Evolutionary conservation across 2,797 vertebrate genomes (phyloP), one percentile per base, ranked within the genome.

Genomic region (Clamator glandarius): DNA sequence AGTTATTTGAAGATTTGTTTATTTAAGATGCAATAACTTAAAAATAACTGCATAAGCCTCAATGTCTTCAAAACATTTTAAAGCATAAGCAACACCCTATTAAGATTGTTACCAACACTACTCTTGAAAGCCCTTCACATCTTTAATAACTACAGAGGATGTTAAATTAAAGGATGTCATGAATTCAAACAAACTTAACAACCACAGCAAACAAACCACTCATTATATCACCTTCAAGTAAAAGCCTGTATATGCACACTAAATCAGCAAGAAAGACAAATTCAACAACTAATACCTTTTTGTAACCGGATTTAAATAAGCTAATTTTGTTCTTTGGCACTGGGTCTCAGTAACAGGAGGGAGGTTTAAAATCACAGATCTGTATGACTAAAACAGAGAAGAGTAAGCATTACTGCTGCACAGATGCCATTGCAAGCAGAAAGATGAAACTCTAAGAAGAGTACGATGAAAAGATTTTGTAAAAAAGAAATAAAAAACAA

Each of bases 281-380:
- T 87, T 91, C 51, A 81, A 52, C 67, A 90, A 73, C 69, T 86
- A 96, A 91, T 69, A 93, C 62, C 55, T 88, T 90, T 91, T 39
- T 84, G 77, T 81, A 96, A 96, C 25, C 76, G 91, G 85, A 95
- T 86, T 95, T 95, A 79, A 96, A 76, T 86, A 94, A 96, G 74
- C 85, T 96, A 93, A 86, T 96, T 96, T 76, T 64, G 44, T 44
- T 91, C 61, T 91, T 87, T 67, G 63, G 59, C 67, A 59, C 31
- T 39, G 19, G 20, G 35, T 91, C 62, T 92, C 82, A 36, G 36
- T 51, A 78, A 59, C 23, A 44, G 48, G 24, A 86, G 57, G 50
- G 51, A 72, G n/a, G 42, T 46, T 92, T 94, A 89, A 85, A 94
- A 91, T 67, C 78, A 77, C 28, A 87, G 54, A 64, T 21, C 21